These are phyloP conservation scores for Nephrotoma guestfalica DNA, from an alignment of 2,888 invertebrate species.

Conservation along the genomic window DNA sequence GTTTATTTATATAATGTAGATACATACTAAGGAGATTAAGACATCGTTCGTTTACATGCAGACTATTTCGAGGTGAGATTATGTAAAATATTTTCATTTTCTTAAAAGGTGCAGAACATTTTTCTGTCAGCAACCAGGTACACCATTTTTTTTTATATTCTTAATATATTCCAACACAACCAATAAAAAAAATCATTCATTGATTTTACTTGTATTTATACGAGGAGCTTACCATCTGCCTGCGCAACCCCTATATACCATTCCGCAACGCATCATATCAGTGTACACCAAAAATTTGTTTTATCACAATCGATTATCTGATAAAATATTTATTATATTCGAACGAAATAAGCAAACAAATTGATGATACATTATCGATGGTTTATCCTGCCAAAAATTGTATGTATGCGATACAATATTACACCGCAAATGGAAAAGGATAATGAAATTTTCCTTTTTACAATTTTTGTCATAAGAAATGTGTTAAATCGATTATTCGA, in stretches of 20 bases:
- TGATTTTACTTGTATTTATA: neutral
- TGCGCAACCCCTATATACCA: neutral
- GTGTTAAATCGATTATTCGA: neutral
- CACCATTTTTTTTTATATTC: neutral
- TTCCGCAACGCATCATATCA: neutral
- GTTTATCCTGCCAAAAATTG: neutral
- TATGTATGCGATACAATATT: neutral
- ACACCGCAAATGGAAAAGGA: neutral
- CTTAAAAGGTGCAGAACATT: neutral
- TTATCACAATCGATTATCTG: neutral
- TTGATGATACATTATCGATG: neutral
- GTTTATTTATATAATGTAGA: neutral
- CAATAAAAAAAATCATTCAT: neutral
- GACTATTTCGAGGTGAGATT: neutral
- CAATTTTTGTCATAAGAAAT: neutral
- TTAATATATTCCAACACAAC: neutral
- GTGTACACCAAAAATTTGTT: neutral
- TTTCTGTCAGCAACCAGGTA: neutral
- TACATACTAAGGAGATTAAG: neutral
- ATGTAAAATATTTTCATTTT: neutral
- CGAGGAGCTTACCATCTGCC: neutral
- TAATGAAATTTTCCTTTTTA: neutral
- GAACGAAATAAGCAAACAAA: neutral
- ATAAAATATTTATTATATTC: neutral
- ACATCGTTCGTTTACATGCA: neutral